These are phyloP conservation scores for Ditylenchus dipsaci DNA, from an alignment of 1,140 invertebrate species.

Conservation along the genomic window DNA sequence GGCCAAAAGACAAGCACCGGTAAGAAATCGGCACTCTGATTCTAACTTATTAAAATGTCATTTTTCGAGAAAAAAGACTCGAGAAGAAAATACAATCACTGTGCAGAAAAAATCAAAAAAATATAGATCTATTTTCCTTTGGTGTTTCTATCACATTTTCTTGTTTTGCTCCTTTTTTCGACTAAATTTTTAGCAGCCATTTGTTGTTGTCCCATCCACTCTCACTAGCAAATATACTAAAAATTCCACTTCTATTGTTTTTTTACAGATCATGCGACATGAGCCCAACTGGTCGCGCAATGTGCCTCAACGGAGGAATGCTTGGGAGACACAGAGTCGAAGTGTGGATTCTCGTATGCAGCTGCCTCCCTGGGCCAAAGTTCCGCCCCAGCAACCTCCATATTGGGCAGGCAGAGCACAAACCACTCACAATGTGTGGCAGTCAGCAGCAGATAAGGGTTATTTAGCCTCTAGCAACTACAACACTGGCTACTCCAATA, in stretches of 20 bases:
- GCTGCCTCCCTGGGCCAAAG: conserved; percentile 26
- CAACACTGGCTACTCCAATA: neutral
- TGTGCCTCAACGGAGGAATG: conserved; percentile 14
- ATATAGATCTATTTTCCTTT: too few species aligned
- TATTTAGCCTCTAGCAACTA: neutral
- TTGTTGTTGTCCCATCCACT: too few species aligned
- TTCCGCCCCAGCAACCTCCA: conserved; percentile 26
- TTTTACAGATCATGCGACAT: conserved; percentile 22
- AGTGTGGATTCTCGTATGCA: conserved; percentile 10
- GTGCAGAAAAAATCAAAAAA: too few species aligned
- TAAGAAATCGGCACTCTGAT: too few species aligned
- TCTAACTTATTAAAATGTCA: too few species aligned
- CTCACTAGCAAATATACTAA: too few species aligned
- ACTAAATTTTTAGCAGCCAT: too few species aligned
- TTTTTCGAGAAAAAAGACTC: too few species aligned
- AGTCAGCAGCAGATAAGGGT: conserved; percentile 7
- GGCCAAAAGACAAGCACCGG: too few species aligned
- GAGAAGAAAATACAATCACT: too few species aligned
- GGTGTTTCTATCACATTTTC: too few species aligned
- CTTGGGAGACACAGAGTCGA: conserved; percentile 7
- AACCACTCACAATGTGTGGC: neutral
- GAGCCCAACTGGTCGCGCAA: conserved; percentile 13
- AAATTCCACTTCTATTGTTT: conserved; percentile 1
- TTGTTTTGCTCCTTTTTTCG: too few species aligned
- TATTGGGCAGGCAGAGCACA: conserved; percentile 22